These are phyloP conservation scores for Heliconius cydno DNA, from an alignment of 2,888 invertebrate genomes.

Conservation along the genomic window DNA sequence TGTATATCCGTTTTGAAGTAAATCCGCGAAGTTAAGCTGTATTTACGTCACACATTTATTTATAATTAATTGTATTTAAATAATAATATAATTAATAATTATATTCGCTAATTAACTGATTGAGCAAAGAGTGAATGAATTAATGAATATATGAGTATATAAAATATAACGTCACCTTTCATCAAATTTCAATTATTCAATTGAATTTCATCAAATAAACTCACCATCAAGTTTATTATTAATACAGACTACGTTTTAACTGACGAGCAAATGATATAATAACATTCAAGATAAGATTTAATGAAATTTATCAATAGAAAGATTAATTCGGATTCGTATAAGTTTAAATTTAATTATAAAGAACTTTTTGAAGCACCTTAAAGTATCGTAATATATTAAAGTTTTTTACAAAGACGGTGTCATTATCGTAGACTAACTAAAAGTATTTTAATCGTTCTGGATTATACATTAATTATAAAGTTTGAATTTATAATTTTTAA, in stretches of 20 bases:
- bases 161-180: background rate
- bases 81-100: background rate
- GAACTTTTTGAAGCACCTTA: background rate
- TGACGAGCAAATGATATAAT: slow-evolving; percentile 3
- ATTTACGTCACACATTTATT: background rate
- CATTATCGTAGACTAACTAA: background rate
- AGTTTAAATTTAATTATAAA: slow-evolving; percentile 21
- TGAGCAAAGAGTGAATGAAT: background rate
- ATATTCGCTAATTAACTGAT: background rate
- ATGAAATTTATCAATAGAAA: slow-evolving; percentile 16
- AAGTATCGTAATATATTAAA: slow-evolving; percentile 6
- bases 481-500: slow-evolving; percentile 1
- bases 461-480: background rate
- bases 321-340: slow-evolving; percentile 8
- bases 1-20: background rate
- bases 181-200: slow-evolving; percentile 14
- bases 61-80: background rate
- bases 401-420: background rate
- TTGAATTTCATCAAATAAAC: slow-evolving; percentile 2
- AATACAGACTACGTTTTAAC: background rate
- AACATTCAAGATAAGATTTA: slow-evolving; percentile 11
- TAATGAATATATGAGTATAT: background rate
- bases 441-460: background rate
- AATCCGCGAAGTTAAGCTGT: background rate
- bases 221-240: slow-evolving; percentile 11